phyloP scores from a whole-genome alignment of 2,888 invertebrate species.

The Polylopha cassiicola region DNA sequence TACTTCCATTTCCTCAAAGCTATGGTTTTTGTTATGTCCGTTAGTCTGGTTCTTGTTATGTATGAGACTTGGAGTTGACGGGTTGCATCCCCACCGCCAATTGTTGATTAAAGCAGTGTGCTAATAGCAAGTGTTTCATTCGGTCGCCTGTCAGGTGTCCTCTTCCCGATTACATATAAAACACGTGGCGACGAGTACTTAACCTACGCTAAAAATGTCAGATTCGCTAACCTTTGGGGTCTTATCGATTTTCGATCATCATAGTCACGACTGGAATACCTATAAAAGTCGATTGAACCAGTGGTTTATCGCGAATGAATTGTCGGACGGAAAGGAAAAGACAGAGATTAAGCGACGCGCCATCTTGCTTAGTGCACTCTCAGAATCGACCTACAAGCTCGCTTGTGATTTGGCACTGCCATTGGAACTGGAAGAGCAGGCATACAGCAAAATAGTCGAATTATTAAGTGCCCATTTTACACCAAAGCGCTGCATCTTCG shows the following conservation, averaged over 20 bases:
- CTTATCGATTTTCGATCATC: background rate
- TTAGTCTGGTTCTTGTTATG: too few species aligned
- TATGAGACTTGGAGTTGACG: too few species aligned
- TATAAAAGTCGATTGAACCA: background rate
- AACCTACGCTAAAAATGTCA: too few species aligned
- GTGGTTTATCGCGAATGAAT: background rate
- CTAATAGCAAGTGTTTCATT: too few species aligned
- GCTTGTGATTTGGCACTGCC: constrained; percentile 11
- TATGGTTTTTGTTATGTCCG: too few species aligned
- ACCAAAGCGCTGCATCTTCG: constrained; percentile 15
- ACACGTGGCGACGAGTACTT: too few species aligned
- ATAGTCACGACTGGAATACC: background rate
- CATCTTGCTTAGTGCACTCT: constrained; percentile 2
- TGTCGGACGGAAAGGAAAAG: background rate
- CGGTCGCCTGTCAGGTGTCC: too few species aligned
- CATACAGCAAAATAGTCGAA: background rate
- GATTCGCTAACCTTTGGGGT: too few species aligned
- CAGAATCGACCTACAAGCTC: constrained; percentile 5
- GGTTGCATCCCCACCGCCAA: too few species aligned
- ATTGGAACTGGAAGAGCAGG: background rate
- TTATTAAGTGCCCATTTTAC: constrained; percentile 8
- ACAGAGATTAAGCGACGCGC: constrained; percentile 1
- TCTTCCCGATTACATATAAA: too few species aligned
- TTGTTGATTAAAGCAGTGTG: too few species aligned
- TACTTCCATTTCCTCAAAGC: too few species aligned